Conservation (phyloP, 2,113 vertebrate genomes). For the Calonectris borealis region DNA sequence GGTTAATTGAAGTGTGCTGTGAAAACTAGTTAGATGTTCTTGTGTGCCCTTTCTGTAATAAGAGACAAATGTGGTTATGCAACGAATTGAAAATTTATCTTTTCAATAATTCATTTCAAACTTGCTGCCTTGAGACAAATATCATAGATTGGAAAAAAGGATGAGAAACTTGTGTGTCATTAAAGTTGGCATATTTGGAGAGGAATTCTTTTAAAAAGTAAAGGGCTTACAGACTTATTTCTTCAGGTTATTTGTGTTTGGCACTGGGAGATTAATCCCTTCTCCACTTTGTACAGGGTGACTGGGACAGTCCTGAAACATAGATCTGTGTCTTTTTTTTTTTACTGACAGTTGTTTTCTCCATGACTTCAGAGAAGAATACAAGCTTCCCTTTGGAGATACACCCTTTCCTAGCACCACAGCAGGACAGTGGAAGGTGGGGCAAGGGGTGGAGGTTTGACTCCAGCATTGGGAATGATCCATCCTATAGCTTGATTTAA, state of each 20-base stretch:
- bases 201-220: background rate
- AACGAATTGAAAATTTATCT: conserved; percentile 2
- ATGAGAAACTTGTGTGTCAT: background rate
- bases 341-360: background rate
- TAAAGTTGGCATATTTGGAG: background rate
- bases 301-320: background rate
- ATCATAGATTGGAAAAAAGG: background rate
- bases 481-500: background rate
- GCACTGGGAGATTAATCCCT: background rate
- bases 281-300: background rate
- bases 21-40: conserved; percentile 17
- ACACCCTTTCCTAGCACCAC: background rate
- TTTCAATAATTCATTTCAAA: conserved; percentile 43
- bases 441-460: background rate
- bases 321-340: fast-evolving
- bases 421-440: background rate
- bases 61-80: background rate
- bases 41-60: conserved; percentile 10
- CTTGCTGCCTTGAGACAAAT: conserved; percentile 39
- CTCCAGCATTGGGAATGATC: background rate
- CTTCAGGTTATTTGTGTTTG: background rate
- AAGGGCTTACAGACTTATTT: background rate
- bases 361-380: background rate
- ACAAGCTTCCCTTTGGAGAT: background rate
- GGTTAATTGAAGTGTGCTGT: conserved; percentile 42